phyloP scores from a whole-genome alignment of 2,888 invertebrate genomes.

The Apodemia mormo region DNA sequence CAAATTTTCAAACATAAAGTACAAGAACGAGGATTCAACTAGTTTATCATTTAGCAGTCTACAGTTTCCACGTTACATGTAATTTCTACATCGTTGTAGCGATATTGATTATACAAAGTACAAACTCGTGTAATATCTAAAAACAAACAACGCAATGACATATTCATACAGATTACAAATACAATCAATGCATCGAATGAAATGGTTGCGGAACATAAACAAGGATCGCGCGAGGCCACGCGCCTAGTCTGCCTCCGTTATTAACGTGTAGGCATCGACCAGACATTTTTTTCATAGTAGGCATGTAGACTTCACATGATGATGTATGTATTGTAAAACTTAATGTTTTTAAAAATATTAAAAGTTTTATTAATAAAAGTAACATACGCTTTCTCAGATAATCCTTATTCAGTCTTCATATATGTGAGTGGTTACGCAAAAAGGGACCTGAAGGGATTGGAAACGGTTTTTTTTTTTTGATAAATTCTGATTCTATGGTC shows the following conservation, averaged over 20 bases:
- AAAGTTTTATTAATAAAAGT: too few relatives aligned
- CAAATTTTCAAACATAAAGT: too few relatives aligned
- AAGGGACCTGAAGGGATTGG: too few relatives aligned
- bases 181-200: slow-evolving; percentile 47
- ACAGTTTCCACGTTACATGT: neutral
- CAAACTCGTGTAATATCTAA: neutral
- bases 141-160: slow-evolving; percentile 19
- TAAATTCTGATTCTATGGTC: too few relatives aligned
- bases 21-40: neutral
- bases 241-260: slow-evolving; percentile 36
- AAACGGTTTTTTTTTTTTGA: too few relatives aligned
- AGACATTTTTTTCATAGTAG: slow-evolving; percentile 11
- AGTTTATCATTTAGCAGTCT: neutral
- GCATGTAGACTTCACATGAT: neutral
- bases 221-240: slow-evolving; percentile 45
- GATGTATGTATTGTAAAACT: too few relatives aligned
- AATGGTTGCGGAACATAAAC: slow-evolving; percentile 52
- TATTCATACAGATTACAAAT: slow-evolving; percentile 24
- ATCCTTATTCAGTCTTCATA: too few relatives aligned
- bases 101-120: neutral
- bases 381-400: too few relatives aligned
- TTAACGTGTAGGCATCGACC: slow-evolving; percentile 18
- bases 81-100: neutral
- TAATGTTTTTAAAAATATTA: too few relatives aligned
- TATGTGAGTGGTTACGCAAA: too few relatives aligned